Evolutionary conservation across 2,797 vertebrate genomes (phyloP), one percentile per base, ranked within the genome.

Genomic region (Gastrophryne carolinensis): DNA sequence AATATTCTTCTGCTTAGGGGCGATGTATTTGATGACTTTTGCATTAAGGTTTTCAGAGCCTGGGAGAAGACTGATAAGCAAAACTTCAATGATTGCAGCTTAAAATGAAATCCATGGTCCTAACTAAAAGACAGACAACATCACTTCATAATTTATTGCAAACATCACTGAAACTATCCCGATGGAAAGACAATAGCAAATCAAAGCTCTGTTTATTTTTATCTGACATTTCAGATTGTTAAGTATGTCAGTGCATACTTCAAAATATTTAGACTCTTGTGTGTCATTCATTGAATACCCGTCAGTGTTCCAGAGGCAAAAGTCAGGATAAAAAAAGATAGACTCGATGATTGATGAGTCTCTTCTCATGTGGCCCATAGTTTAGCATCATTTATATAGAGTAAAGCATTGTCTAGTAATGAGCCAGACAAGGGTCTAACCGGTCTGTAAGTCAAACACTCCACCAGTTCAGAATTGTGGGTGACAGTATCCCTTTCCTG

Each of bases 31-130:
- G 35, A 44, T 35, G 17, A 26, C 52, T 27, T 19, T 64, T 69
- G 35, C 49, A 71, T 71, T 71, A 71, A 77, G 23, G 66, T 37
- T 58, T 77, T 49, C 30, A 62, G 64, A 47, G 37, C 58, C 67
- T 77, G 67, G 47, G 8, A 47, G 50, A 77, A 71, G 29, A 65
- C 62, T 70, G 58, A 71, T 71, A 77, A 77, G 66, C 24, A 50
- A 4, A 52, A 49, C 30, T 64, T 77, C 21, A 77, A 71, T 41
- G 61, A 63, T 60, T 70, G 49, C 35, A 70, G 47, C 66, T 61
- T 26, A 57, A 52, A 74, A 66, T 65, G 13, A 10, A 24, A 63
- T 53, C 47, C 44, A 37, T 11, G 30, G 32, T 39, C 23, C 32
- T 39, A 41, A 24, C 50, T 52, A 7, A 21, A n/a, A 54, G 39